phyloP scores from a whole-genome alignment of 23 tunicate genomes.

The Halocynthia aurantium region DNA sequence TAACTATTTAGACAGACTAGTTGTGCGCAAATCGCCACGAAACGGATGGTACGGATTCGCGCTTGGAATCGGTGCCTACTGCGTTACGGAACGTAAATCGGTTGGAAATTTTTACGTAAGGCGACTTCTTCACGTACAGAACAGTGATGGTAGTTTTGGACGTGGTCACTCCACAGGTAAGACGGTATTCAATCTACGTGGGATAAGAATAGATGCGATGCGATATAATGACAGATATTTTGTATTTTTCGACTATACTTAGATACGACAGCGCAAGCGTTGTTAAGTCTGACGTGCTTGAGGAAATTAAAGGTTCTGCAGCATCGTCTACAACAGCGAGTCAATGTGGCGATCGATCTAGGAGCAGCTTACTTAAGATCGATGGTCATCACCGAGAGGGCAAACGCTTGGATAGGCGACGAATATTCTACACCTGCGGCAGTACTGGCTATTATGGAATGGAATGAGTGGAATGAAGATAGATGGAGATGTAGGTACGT shows the following conservation, averaged over 20 bases:
- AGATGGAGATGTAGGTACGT: slow-evolving; percentile 2
- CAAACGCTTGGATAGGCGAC: slow-evolving; percentile 16
- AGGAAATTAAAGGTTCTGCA: not conserved
- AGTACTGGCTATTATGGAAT: slow-evolving; percentile 7
- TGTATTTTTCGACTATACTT: not conserved
- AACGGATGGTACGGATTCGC: slow-evolving; percentile 16
- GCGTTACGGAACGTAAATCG: not conserved
- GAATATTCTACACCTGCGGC: slow-evolving; percentile 7
- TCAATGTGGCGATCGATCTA: not conserved
- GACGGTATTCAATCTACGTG: not conserved
- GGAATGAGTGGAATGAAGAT: not conserved
- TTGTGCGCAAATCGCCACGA: not conserved
- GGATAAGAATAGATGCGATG: not conserved
- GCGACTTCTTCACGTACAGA: slow-evolving; percentile 6
- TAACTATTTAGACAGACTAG: too few relatives aligned
- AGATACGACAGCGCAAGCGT: slow-evolving; percentile 14
- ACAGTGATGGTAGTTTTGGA: slow-evolving; percentile 8
- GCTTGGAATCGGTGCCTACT: slow-evolving; percentile 14
- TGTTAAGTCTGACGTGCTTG: slow-evolving; percentile 9
- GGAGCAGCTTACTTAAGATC: not conserved
- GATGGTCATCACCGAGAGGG: slow-evolving; percentile 3
- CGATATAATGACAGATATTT: not conserved
- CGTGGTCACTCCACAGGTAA: not conserved
- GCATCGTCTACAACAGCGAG: not conserved
- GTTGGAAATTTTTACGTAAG: not conserved